A percentile compares a stretch with the other conserved stretches of the same genome.
phyloP scores from a whole-genome alignment of 1,140 invertebrate species.

The Schlechtendalia chinensis region DNA sequence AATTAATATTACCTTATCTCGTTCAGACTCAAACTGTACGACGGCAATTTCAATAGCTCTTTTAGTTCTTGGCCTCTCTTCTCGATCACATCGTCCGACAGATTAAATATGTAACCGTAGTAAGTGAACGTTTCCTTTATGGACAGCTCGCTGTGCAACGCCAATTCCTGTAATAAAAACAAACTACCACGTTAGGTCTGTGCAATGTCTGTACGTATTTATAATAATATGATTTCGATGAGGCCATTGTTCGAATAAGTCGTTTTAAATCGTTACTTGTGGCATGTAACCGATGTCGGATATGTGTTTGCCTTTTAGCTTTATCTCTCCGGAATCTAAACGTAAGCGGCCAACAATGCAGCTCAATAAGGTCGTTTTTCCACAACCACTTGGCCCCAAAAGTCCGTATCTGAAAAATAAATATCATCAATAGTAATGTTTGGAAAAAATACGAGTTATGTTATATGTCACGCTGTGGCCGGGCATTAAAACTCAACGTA shows the following conservation, averaged over 20 bases:
- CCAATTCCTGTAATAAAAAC: conserved; percentile 68
- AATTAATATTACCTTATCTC: conserved; percentile 53
- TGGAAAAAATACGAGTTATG: no score
- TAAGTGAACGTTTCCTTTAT: conserved; percentile 81
- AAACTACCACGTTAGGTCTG: background rate
- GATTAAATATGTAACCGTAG: conserved; percentile 83
- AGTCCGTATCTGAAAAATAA: conserved; percentile 71
- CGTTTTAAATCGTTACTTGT: conserved; percentile 55
- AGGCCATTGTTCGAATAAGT: background rate
- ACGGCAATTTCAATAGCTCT: conserved; percentile 72
- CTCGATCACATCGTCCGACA: conserved; percentile 67
- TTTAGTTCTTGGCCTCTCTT: conserved; percentile 68
- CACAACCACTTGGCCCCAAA: conserved; percentile 81
- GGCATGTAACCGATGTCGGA: conserved; percentile 70
- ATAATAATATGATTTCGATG: background rate
- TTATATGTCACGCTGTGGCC: no score
- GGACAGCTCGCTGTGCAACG: conserved; percentile 81
- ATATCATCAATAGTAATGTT: no score
- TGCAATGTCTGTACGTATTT: no score
- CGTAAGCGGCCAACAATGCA: conserved; percentile 82
- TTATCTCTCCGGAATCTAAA: conserved; percentile 78
- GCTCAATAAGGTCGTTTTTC: conserved; percentile 80
- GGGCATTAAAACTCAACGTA: no score
- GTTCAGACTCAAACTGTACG: conserved; percentile 57
- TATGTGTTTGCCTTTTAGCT: conserved; percentile 73